Evolutionary conservation across 2,113 vertebrate species (phyloP).

Genomic region (Gymnocephalus cernua): DNA sequence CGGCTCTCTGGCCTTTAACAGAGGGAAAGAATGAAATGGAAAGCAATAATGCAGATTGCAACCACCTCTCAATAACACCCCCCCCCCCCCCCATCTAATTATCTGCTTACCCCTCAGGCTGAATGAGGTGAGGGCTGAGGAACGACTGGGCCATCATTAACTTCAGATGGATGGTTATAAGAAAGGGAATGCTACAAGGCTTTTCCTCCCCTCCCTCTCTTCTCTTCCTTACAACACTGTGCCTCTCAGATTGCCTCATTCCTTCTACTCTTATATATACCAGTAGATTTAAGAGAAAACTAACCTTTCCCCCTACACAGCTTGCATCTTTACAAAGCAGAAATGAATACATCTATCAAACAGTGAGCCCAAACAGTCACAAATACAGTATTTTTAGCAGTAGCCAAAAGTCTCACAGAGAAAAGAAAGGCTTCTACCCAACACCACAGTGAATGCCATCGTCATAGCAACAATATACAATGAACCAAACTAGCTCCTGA

Average conservation of each 20-base stretch:
- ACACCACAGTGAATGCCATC: neutral
- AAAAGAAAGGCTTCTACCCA: neutral
- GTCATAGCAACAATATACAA: conserved; percentile 20
- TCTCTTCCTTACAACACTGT: rapidly evolving
- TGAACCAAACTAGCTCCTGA: neutral
- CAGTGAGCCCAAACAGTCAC: neutral
- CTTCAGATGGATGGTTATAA: conserved; percentile 36
- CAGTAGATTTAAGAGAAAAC: neutral
- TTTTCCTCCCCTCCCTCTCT: neutral
- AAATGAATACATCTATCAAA: neutral
- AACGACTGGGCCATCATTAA: conserved; percentile 16
- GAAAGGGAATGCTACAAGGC: neutral
- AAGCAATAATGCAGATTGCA: conserved; percentile 7
- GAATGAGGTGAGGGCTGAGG: conserved; percentile 10
- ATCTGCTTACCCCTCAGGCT: neutral
- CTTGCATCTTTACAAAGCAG: neutral
- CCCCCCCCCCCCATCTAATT: neutral
- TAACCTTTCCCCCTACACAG: no score
- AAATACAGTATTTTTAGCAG: neutral
- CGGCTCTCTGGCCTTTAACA: neutral
- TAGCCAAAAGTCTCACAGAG: neutral
- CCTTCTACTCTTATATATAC: neutral
- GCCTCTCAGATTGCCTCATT: neutral
- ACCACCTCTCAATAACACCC: conserved; percentile 6
- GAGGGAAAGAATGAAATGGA: neutral